Percentiles rank a stretch among this genome's conserved stretches.
Evolutionary conservation across 2,888 invertebrate genomes (phyloP).

Genomic region (Agonum fuliginosum): DNA sequence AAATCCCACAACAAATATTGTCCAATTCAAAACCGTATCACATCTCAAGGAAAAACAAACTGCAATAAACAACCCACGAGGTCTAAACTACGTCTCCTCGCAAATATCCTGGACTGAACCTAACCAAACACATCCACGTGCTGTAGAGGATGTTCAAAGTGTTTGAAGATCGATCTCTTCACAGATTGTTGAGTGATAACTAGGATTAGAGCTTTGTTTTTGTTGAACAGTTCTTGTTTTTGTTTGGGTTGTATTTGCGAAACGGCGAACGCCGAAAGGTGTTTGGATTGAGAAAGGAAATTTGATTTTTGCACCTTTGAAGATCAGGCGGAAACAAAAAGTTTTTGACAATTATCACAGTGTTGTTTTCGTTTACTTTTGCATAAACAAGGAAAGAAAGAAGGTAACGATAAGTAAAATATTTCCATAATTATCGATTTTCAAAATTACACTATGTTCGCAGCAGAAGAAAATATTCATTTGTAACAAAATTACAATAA

Average conservation of each 20-base stretch:
- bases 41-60: constrained; percentile 29
- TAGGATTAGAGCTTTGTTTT: constrained; percentile 8
- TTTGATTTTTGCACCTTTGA: constrained; percentile 16
- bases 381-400: too few relatives aligned
- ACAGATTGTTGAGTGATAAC: constrained; percentile 15
- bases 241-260: constrained; percentile 20
- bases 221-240: constrained; percentile 12
- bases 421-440: too few relatives aligned
- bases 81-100: not conserved
- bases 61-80: constrained; percentile 43
- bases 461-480: too few relatives aligned
- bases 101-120: constrained; percentile 9
- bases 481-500: too few relatives aligned
- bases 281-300: constrained; percentile 23
- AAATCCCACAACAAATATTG: constrained; percentile 40
- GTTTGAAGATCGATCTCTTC: constrained; percentile 38
- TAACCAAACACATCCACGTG: constrained; percentile 50
- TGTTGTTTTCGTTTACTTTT: too few relatives aligned
- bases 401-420: too few relatives aligned
- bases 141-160: constrained; percentile 22
- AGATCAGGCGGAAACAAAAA: not conserved
- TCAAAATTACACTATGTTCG: too few relatives aligned
- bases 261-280: too few relatives aligned
- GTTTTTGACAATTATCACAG: too few relatives aligned
- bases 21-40: constrained; percentile 50